Conservation (phyloP, 2,888 invertebrate species). For the Eulithis testata region DNA sequence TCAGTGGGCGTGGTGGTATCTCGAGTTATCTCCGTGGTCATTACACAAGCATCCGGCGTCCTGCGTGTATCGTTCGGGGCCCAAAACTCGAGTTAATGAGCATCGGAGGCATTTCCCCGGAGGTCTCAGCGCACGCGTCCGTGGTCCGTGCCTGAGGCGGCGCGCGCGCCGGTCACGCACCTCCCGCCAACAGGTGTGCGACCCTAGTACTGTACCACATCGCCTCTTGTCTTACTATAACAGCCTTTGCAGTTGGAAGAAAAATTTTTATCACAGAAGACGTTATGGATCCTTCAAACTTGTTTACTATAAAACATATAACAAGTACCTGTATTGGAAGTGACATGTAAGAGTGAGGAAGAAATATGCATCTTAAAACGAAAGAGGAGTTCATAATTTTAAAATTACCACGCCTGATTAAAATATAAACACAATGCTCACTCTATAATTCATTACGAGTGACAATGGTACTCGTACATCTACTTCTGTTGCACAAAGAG, state of each 20-base stretch:
- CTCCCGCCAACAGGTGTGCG: constrained; percentile 51
- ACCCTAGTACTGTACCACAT: constrained; percentile 48
- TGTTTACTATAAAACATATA: background rate
- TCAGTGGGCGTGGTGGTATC: constrained; percentile 45
- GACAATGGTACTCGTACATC: background rate
- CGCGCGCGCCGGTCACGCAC: constrained; percentile 58
- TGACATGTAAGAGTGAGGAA: too few species aligned
- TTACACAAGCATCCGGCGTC: constrained; percentile 76
- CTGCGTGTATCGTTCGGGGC: constrained; percentile 69
- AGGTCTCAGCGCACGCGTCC: constrained; percentile 59
- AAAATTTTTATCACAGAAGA: constrained; percentile 9
- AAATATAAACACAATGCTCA: background rate
- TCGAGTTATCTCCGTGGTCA: constrained; percentile 55
- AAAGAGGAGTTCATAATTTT: background rate
- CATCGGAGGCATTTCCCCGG: constrained; percentile 75
- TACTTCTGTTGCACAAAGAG: constrained; percentile 38
- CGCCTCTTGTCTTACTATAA: constrained; percentile 9
- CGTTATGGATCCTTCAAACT: background rate
- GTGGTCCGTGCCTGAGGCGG: constrained; percentile 54
- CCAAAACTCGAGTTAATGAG: constrained; percentile 77
- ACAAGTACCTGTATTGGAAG: too few species aligned
- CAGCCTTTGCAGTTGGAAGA: background rate
- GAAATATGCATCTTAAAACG: too few species aligned
- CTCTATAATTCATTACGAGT: background rate
- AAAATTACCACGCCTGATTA: background rate